These are phyloP conservation scores for Allacma fusca DNA, from an alignment of 2,888 invertebrate species.

Conservation along the genomic window DNA sequence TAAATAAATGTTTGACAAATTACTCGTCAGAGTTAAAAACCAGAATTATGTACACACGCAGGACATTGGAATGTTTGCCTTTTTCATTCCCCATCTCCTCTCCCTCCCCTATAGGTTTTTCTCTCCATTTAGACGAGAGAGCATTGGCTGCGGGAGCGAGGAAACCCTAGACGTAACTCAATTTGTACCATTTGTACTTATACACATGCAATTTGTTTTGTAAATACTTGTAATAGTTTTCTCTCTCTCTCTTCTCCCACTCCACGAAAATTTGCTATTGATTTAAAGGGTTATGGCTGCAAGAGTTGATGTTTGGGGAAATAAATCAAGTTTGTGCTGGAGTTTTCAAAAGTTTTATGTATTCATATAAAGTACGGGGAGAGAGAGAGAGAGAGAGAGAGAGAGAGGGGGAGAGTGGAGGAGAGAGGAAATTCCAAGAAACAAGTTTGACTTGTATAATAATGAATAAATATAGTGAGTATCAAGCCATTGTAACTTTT, in stretches of 20 bases:
- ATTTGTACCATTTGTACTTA: slow-evolving; percentile 20
- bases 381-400: slow-evolving; percentile 5
- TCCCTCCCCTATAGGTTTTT: not conserved
- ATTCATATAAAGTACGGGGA: not conserved
- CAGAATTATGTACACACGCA: no score
- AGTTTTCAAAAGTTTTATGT: not conserved
- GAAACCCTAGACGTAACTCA: slow-evolving; percentile 26
- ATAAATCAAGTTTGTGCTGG: not conserved
- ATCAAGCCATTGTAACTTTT: no score
- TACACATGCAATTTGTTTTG: slow-evolving; percentile 18
- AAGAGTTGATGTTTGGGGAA: not conserved
- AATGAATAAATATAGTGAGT: no score
- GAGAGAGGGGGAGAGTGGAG: not conserved
- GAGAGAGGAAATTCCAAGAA: not conserved
- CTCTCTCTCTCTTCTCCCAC: not conserved
- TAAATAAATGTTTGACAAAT: slow-evolving; percentile 38
- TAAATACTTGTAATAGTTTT: slow-evolving; percentile 21
- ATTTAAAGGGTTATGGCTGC: slow-evolving; percentile 7
- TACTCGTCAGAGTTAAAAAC: not conserved
- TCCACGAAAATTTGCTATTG: slow-evolving; percentile 1
- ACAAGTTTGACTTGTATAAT: no score
- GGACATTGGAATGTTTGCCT: slow-evolving; percentile 21
- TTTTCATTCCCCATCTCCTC: slow-evolving; percentile 9
- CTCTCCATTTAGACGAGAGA: not conserved
- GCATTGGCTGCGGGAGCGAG: not conserved